Percentiles rank a stretch among this genome's conserved stretches.
Evolutionary conservation across 2,113 vertebrate species (phyloP).

Genomic region (Paracanthobrama guichenoti): DNA sequence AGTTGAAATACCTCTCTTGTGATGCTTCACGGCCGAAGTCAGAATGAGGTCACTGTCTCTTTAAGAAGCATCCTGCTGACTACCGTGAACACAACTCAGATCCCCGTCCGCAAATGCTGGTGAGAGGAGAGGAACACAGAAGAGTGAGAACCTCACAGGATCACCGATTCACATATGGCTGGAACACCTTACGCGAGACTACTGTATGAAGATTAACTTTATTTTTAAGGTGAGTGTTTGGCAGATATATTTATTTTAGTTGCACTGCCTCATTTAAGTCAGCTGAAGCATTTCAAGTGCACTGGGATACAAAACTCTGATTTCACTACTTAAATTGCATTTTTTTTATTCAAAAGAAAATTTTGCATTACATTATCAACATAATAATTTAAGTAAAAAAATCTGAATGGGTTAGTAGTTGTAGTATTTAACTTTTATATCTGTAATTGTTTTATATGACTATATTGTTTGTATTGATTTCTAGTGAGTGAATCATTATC

Average conservation of each 20-base stretch:
- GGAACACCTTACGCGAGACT: not conserved
- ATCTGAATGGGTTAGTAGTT: not conserved
- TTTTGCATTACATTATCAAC: not conserved
- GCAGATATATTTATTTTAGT: not conserved
- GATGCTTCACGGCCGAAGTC: not conserved
- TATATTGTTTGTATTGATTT: not conserved
- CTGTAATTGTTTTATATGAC: not conserved
- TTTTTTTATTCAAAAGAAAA: not conserved
- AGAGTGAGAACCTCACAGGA: not conserved
- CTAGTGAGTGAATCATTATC: not conserved
- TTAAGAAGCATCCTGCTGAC: conserved; percentile 47
- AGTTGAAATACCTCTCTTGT: conserved; percentile 24
- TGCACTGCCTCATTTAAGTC: not conserved
- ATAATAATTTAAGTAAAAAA: not conserved
- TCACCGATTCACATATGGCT: not conserved
- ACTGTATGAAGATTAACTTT: not conserved
- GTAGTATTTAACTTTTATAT: not conserved
- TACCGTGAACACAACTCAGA: not conserved
- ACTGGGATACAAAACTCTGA: not conserved
- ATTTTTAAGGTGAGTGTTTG: conserved; percentile 39
- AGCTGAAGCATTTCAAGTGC: not conserved
- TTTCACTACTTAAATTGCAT: not conserved
- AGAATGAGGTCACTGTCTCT: conserved; percentile 46
- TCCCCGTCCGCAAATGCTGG: not conserved
- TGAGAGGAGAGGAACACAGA: not conserved